Conservation (phyloP, 2,888 invertebrate species). For the Thecocarcelia acutangulata region DNA sequence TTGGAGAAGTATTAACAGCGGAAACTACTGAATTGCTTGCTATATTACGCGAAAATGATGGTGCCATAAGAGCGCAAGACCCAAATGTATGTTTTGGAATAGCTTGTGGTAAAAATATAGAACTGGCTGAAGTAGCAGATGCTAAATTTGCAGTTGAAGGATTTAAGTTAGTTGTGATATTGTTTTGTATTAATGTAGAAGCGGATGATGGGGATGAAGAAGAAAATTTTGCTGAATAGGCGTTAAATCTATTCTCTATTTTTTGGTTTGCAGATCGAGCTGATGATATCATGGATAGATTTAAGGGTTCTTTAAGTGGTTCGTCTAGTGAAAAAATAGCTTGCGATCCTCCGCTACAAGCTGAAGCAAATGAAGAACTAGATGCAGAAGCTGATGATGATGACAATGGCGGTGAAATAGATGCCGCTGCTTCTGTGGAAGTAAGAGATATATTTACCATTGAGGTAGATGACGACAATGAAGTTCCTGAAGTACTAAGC, state of each 20-base stretch:
- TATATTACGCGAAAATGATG: constrained; percentile 74
- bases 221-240: constrained; percentile 38
- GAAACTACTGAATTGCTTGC: constrained; percentile 48
- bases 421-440: constrained; percentile 70
- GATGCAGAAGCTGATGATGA: constrained; percentile 67
- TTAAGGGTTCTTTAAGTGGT: constrained; percentile 61
- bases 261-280: constrained; percentile 34
- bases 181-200: constrained; percentile 13
- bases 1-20: constrained; percentile 57
- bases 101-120: constrained; percentile 74
- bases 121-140: constrained; percentile 57
- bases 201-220: constrained; percentile 69
- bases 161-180: constrained; percentile 4
- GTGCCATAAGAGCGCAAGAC: constrained; percentile 78
- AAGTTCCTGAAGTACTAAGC: constrained; percentile 46
- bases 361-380: constrained; percentile 75
- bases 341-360: constrained; percentile 70
- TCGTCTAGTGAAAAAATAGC: constrained; percentile 54
- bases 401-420: constrained; percentile 68
- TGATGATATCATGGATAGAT: constrained; percentile 60
- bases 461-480: constrained; percentile 57
- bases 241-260: constrained; percentile 45
- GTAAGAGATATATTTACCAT: constrained; percentile 69
- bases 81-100: constrained; percentile 80
- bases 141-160: constrained; percentile 34